phyloP scores from a whole-genome alignment of 2,888 invertebrate genomes.

The Siphonodentalium dalli region DNA sequence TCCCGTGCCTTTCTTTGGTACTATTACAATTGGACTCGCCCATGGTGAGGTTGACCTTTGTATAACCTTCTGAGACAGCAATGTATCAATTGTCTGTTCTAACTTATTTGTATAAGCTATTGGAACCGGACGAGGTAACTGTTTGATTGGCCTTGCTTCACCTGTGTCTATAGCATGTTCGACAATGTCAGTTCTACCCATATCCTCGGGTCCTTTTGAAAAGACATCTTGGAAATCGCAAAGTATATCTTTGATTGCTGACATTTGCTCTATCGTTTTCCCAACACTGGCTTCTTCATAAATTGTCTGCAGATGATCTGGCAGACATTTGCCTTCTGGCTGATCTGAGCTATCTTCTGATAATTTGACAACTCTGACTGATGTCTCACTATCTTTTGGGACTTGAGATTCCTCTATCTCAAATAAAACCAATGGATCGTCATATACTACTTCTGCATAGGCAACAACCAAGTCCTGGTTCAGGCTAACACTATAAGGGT shows the following conservation, averaged over 20 bases:
- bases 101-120: constrained; percentile 22
- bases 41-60: constrained; percentile 22
- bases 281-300: constrained; percentile 7
- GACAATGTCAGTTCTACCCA: constrained; percentile 26
- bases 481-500: constrained; percentile 7
- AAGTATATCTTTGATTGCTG: constrained; percentile 7
- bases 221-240: constrained; percentile 13
- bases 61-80: constrained; percentile 22
- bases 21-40: constrained; percentile 22
- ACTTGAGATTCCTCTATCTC: constrained; percentile 3
- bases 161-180: constrained; percentile 25
- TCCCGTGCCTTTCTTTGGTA: constrained; percentile 25
- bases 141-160: constrained; percentile 22
- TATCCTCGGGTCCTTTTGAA: constrained; percentile 21
- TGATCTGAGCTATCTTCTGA: background rate
- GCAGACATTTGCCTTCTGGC: background rate
- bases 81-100: constrained; percentile 22
- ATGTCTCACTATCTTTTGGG: background rate
- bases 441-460: constrained; percentile 13
- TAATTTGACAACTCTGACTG: too few species aligned
- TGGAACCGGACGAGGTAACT: constrained; percentile 25
- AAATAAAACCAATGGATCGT: background rate
- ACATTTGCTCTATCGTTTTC: background rate
- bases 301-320: constrained; percentile 10
- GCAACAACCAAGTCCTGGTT: constrained; percentile 20